Conservation (phyloP, 1,140 invertebrate genomes). For the Calycopis cecrops region DNA sequence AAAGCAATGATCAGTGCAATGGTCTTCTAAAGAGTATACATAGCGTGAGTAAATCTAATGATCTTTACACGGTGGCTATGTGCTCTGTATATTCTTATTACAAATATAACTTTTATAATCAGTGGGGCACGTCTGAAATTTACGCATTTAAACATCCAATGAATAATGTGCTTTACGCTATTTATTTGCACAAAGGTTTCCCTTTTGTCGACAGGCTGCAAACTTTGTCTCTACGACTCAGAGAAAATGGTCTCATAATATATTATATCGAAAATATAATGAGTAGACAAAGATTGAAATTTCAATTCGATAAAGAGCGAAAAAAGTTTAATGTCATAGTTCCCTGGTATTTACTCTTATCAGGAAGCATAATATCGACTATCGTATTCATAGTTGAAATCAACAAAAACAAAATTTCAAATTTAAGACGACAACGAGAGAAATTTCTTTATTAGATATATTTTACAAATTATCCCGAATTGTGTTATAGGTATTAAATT, state of each 20-base stretch:
- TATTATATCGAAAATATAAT: constrained; percentile 20
- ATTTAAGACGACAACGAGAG: neutral
- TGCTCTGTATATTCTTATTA: constrained; percentile 34
- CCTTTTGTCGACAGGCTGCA: constrained; percentile 31
- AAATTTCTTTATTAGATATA: too few species aligned
- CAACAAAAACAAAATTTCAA: constrained; percentile 7
- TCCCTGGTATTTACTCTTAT: constrained; percentile 33
- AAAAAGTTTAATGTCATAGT: constrained; percentile 20
- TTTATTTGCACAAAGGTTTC: constrained; percentile 51
- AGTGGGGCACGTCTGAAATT: constrained; percentile 26
- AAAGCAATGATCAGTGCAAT: constrained; percentile 22
- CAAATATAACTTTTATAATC: constrained; percentile 31
- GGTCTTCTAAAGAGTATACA: constrained; percentile 32
- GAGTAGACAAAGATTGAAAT: constrained; percentile 15
- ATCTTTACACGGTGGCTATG: constrained; percentile 30
- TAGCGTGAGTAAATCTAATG: constrained; percentile 25
- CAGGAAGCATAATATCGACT: constrained; percentile 25
- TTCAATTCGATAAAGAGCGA: constrained; percentile 12
- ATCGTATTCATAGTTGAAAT: constrained; percentile 32
- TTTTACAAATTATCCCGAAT: too few species aligned
- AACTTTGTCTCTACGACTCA: constrained; percentile 26
- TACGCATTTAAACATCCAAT: constrained; percentile 32
- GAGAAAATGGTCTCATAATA: constrained; percentile 41
- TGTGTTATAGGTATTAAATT: too few species aligned
- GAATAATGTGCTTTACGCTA: constrained; percentile 35